phyloP scores from a whole-genome alignment of 92 coral and sea anemone species.

The Micromussa lordhowensis region DNA sequence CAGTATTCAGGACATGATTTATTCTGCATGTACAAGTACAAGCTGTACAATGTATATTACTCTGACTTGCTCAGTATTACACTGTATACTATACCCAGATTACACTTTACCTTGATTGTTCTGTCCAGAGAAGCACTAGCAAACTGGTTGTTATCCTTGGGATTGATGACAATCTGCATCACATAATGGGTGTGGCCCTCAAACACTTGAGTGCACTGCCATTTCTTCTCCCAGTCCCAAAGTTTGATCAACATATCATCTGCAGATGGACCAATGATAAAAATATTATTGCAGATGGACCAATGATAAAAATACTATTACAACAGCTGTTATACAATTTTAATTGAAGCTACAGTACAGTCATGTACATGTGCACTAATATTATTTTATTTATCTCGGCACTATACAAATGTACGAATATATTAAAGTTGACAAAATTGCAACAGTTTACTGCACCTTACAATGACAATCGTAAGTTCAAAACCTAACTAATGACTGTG shows the following conservation, averaged over 20 bases:
- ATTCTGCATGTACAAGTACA: too few species aligned
- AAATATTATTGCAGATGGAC: constrained; percentile 22
- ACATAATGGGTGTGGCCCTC: constrained; percentile 99
- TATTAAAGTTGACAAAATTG: too few species aligned
- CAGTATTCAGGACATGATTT: too few species aligned
- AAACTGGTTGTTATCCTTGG: constrained; percentile 97
- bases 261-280: constrained; percentile 5
- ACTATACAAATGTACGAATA: not conserved
- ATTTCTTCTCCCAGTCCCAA: constrained; percentile 99
- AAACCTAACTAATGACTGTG: too few species aligned
- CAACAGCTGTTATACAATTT: not conserved
- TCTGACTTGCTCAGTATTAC: too few species aligned
- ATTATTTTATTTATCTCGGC: not conserved
- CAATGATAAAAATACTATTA: not conserved
- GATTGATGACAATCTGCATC: constrained; percentile 99
- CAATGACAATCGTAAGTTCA: too few species aligned
- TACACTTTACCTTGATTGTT: constrained; percentile 83
- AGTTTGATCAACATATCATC: constrained; percentile 98
- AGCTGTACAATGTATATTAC: too few species aligned
- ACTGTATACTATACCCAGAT: not conserved
- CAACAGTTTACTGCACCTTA: too few species aligned
- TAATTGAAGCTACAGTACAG: not conserved
- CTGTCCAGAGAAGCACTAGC: constrained; percentile 99
- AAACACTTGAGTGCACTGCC: constrained; percentile 98
- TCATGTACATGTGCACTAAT: too few species aligned